Conservation (phyloP, 2,113 vertebrate genomes). For the Pristiophorus japonicus region DNA sequence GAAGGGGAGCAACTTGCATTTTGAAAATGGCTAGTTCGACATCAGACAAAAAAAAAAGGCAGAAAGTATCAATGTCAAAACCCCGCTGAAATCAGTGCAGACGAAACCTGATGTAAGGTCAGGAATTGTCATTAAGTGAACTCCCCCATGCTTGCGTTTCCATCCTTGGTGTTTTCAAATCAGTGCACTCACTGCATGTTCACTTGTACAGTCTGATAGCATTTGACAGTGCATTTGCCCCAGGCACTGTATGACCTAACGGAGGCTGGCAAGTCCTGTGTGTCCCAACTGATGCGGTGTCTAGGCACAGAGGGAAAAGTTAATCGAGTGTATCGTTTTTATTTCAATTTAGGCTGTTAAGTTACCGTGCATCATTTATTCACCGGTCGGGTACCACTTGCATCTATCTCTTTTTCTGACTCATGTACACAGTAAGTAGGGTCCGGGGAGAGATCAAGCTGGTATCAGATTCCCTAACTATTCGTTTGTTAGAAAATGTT, state of each 20-base stretch:
- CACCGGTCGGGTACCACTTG: background rate
- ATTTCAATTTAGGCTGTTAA: background rate
- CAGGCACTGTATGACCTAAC: background rate
- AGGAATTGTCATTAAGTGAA: background rate
- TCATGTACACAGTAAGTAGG: background rate
- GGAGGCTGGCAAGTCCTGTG: background rate
- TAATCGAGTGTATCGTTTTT: background rate
- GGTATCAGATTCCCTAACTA: background rate
- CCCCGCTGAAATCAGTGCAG: background rate
- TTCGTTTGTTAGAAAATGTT: background rate
- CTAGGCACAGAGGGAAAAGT: background rate
- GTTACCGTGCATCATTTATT: background rate
- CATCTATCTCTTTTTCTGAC: background rate
- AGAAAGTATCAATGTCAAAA: background rate
- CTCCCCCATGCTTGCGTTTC: too few relatives aligned
- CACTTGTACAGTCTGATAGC: background rate
- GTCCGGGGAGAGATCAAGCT: background rate
- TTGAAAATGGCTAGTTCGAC: too few relatives aligned
- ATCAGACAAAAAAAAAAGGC: background rate
- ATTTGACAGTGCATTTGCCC: conserved; percentile 5
- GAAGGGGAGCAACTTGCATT: background rate
- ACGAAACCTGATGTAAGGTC: background rate
- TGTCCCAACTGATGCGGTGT: background rate
- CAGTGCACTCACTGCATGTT: background rate
- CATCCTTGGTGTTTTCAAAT: background rate